Conservation (phyloP, 2,797 vertebrate genomes). For the Chloroceryle amazona region DNA sequence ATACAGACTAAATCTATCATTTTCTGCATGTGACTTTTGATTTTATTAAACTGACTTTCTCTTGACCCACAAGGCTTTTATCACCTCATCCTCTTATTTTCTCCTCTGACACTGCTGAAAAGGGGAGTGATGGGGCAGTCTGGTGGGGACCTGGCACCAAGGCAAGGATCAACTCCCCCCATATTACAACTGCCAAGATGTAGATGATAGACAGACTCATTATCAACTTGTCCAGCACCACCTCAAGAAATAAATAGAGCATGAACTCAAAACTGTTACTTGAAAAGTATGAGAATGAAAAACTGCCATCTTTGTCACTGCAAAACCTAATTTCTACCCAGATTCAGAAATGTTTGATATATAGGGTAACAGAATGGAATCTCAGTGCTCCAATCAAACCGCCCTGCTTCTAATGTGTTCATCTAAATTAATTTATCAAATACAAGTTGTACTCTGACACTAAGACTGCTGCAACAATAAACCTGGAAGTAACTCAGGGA, state of each 20-base stretch:
- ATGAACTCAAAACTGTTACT: background rate
- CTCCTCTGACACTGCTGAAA: background rate
- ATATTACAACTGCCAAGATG: background rate
- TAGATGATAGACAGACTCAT: background rate
- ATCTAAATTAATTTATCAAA: background rate
- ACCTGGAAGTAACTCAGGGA: background rate
- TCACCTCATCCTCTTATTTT: too few relatives aligned
- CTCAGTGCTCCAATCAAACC: background rate
- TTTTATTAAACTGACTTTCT: background rate
- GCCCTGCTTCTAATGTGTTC: background rate
- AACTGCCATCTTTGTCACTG: background rate
- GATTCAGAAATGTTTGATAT: background rate
- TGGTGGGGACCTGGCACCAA: background rate
- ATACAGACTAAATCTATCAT: background rate
- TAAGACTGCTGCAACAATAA: background rate
- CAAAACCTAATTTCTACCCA: background rate
- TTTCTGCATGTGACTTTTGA: background rate
- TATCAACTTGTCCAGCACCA: background rate
- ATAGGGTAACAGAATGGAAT: background rate
- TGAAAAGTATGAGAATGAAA: background rate
- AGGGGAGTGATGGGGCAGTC: background rate
- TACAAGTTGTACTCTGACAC: background rate
- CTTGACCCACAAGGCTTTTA: background rate
- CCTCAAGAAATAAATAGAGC: background rate
- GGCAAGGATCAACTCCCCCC: background rate